phyloP scores from a whole-genome alignment of 2,888 invertebrate genomes.

The Eilema griseolum region DNA sequence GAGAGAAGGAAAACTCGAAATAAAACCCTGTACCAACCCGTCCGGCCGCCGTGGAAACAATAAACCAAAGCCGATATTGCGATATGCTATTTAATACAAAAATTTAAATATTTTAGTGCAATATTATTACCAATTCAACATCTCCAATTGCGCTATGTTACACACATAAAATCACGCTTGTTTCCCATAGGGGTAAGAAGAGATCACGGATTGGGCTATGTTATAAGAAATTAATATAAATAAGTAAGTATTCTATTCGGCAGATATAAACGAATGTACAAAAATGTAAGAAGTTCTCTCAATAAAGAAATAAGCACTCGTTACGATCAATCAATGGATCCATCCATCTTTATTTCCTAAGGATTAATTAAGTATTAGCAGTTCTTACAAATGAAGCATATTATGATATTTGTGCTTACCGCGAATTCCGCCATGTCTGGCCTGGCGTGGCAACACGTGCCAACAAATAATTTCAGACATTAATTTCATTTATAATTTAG shows the following conservation, averaged over 20 bases:
- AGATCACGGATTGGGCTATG: too few species aligned
- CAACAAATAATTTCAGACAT: neutral
- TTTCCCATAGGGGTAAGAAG: too few species aligned
- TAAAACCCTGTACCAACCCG: too few species aligned
- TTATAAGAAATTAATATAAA: neutral
- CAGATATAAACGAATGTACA: neutral
- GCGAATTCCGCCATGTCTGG: neutral
- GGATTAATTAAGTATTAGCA: neutral
- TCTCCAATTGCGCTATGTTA: neutral
- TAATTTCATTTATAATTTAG: neutral
- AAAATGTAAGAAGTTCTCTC: neutral
- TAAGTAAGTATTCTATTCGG: neutral
- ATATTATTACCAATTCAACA: neutral
- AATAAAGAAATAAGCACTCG: neutral
- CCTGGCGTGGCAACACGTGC: conserved; percentile 1
- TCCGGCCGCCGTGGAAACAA: too few species aligned
- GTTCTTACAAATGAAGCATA: neutral
- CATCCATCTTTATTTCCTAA: neutral
- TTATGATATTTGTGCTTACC: neutral
- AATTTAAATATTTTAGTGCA: neutral
- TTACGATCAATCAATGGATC: conserved; percentile 1
- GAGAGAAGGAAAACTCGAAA: too few species aligned
- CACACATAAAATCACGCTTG: too few species aligned
- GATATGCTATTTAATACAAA: too few species aligned
- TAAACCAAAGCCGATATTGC: too few species aligned